Evolutionary conservation across 2,888 invertebrate species (phyloP).

Genomic region (Meganola albula): DNA sequence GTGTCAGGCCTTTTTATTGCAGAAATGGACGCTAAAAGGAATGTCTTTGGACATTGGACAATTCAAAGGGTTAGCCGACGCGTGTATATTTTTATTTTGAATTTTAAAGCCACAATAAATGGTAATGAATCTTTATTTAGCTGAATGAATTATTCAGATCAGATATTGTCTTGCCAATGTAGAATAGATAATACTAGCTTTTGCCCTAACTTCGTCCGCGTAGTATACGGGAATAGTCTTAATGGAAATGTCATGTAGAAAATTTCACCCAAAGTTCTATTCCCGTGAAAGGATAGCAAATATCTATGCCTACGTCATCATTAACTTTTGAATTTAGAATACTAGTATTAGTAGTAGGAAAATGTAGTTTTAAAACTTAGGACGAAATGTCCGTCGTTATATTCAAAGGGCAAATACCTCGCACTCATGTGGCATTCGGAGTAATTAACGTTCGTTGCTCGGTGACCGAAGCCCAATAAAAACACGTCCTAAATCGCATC

Average conservation of each 20-base stretch:
- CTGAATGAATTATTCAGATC: constrained; percentile 1
- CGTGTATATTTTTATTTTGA: constrained; percentile 45
- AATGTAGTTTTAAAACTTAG: background rate
- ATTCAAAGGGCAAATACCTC: constrained; percentile 48
- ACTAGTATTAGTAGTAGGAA: background rate
- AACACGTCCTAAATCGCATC: constrained; percentile 54
- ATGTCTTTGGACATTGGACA: constrained; percentile 30
- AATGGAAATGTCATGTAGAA: too few species aligned
- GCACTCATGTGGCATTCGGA: constrained; percentile 43
- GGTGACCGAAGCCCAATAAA: constrained; percentile 51
- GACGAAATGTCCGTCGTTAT: constrained; percentile 21
- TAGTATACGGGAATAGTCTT: too few species aligned
- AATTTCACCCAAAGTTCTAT: too few species aligned
- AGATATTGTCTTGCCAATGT: too few species aligned
- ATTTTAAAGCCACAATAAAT: constrained; percentile 20
- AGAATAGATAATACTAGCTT: too few species aligned
- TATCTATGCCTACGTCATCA: too few species aligned
- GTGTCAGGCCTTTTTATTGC: constrained; percentile 56
- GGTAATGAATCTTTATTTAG: constrained; percentile 11
- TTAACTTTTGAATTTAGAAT: too few species aligned
- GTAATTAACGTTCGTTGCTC: constrained; percentile 48
- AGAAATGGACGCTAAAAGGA: constrained; percentile 47
- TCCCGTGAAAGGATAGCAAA: too few species aligned
- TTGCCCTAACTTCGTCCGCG: too few species aligned
- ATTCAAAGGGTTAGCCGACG: constrained; percentile 57